These are phyloP conservation scores for Corythaixoides concolor DNA, from an alignment of 2,113 vertebrate species.

Conservation along the genomic window DNA sequence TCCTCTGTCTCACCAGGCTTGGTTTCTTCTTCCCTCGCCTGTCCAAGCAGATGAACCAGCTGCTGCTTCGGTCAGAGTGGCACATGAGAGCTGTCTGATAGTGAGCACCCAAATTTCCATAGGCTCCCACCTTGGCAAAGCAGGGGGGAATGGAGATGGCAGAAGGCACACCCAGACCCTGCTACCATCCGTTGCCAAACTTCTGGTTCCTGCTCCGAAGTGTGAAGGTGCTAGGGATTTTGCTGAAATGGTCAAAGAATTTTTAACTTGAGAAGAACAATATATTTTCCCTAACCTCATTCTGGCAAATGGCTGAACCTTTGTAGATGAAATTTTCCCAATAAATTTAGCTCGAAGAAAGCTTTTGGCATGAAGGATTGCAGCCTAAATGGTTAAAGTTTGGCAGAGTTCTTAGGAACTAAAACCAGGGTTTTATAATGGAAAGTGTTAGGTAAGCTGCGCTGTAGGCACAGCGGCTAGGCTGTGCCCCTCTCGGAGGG, in stretches of 20 bases:
- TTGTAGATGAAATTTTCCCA: constrained; percentile 61
- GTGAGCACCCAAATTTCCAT: not conserved
- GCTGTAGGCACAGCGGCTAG: not conserved
- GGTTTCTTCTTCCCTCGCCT: not conserved
- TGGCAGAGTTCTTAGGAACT: constrained; percentile 31
- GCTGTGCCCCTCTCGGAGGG: not conserved
- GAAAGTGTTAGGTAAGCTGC: constrained; percentile 53
- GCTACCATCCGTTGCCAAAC: not conserved
- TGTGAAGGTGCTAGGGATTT: constrained; percentile 58
- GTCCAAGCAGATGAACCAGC: not conserved
- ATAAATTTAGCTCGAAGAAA: constrained; percentile 53
- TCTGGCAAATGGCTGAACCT: constrained; percentile 55
- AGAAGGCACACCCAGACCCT: not conserved
- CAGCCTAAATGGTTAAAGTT: constrained; percentile 63
- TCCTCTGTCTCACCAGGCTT: not conserved
- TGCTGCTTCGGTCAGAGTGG: not conserved
- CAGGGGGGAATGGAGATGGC: not conserved
- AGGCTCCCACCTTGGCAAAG: not conserved
- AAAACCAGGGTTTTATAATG: not conserved
- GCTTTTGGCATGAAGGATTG: constrained; percentile 35
- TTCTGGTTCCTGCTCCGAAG: not conserved
- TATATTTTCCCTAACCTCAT: constrained; percentile 64
- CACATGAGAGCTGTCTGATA: not conserved
- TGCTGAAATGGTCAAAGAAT: constrained; percentile 23
- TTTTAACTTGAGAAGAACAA: constrained; percentile 63